phyloP scores from a whole-genome alignment of 2,113 vertebrate genomes.

The Centropus bengalensis region DNA sequence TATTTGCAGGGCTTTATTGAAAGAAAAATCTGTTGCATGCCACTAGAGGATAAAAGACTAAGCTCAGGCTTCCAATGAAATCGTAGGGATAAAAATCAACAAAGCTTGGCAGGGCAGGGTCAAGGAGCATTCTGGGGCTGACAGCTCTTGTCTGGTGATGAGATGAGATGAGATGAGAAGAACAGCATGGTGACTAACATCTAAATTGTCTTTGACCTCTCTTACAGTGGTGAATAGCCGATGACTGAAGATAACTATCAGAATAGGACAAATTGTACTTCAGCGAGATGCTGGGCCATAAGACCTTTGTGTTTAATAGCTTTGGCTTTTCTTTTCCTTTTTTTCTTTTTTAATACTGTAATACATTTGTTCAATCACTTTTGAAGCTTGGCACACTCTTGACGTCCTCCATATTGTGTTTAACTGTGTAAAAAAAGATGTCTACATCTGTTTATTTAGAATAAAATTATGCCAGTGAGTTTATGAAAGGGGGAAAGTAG shows the following conservation, averaged over 20 bases:
- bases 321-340: neutral
- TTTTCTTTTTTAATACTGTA: neutral
- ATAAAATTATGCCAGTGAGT: neutral
- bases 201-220: neutral
- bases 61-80: neutral
- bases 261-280: neutral
- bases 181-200: neutral
- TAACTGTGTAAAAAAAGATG: neutral
- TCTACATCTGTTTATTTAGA: neutral
- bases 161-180: neutral
- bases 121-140: neutral
- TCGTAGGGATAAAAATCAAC: neutral
- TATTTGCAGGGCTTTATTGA: neutral
- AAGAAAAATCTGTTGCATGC: neutral
- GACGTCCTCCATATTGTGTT: neutral
- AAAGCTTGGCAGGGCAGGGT: neutral
- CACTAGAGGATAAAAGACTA: neutral
- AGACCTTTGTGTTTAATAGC: neutral
- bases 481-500: neutral
- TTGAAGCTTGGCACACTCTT: neutral
- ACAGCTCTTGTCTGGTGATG: neutral
- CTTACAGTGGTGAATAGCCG: neutral
- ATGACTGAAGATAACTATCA: neutral
- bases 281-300: neutral
- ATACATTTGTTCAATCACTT: neutral